Evolutionary conservation across 2,797 vertebrate genomes (phyloP).

Genomic region (Syngnathus rostellatus): DNA sequence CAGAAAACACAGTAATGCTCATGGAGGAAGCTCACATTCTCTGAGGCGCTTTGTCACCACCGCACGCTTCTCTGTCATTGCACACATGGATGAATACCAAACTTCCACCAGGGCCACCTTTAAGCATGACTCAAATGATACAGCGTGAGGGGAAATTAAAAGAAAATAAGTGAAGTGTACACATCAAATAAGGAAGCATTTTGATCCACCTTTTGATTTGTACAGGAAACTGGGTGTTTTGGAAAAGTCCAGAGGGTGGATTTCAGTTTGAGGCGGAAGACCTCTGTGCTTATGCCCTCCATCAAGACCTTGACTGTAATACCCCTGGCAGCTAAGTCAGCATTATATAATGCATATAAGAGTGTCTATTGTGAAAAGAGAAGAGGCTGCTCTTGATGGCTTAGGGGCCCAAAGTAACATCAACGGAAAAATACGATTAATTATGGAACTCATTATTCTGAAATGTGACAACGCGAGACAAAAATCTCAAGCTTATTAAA

Average conservation of each 20-base stretch:
- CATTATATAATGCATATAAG: constrained; percentile 59
- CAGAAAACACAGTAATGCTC: constrained; percentile 25
- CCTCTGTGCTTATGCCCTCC: constrained; percentile 39
- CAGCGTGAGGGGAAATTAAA: constrained; percentile 35
- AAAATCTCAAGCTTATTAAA: constrained; percentile 27
- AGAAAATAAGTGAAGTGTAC: constrained; percentile 27
- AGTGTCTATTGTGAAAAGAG: constrained; percentile 45
- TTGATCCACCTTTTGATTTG: constrained; percentile 38
- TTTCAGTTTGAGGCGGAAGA: constrained; percentile 44
- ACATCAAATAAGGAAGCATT: constrained; percentile 21
- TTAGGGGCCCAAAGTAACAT: constrained; percentile 30
- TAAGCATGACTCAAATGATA: constrained; percentile 5
- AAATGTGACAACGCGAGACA: constrained; percentile 11
- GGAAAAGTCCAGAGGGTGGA: constrained; percentile 41
- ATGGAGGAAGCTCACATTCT: constrained; percentile 19
- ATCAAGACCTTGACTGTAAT: constrained; percentile 54
- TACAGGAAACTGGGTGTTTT: constrained; percentile 47
- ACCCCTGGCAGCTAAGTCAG: constrained; percentile 42
- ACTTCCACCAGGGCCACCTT: constrained; percentile 11
- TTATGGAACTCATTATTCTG: constrained; percentile 25
- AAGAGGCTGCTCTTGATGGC: constrained; percentile 36
- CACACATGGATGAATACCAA: constrained; percentile 19
- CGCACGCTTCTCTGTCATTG: constrained; percentile 18
- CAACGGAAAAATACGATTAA: constrained; percentile 39
- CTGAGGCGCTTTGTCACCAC: constrained; percentile 12